A percentile compares a stretch with the other conserved stretches of the same genome.
Evolutionary conservation across 2,113 vertebrate species (phyloP).

Genomic region (Tiliqua scincoides): DNA sequence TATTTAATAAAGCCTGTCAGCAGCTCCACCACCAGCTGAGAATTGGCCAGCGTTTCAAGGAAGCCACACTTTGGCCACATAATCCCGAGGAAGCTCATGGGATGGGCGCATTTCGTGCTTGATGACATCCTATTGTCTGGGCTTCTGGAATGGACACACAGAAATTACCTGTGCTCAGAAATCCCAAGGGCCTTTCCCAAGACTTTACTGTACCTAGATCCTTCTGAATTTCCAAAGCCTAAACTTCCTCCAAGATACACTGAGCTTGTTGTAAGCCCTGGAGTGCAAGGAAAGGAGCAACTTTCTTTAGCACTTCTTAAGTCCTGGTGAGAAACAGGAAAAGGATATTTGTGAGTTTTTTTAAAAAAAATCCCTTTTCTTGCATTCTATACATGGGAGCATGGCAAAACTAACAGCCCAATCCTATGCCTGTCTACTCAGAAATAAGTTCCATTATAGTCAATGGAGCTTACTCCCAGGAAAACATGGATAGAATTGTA

Average conservation of each 20-base stretch:
- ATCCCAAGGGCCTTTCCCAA: neutral
- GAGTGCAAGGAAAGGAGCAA: neutral
- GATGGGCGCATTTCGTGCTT: neutral
- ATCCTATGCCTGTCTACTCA: no score
- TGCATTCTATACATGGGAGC: no score
- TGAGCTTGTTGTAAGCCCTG: neutral
- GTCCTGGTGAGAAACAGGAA: neutral
- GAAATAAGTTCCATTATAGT: no score
- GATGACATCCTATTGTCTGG: neutral
- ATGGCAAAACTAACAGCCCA: no score
- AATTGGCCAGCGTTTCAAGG: neutral
- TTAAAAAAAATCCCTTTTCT: neutral
- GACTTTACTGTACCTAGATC: neutral
- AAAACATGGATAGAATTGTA: no score
- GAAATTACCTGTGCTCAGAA: neutral
- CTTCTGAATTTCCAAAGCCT: rapidly evolving
- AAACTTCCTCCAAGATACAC: neutral
- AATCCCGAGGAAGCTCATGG: neutral
- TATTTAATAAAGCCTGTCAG: neutral
- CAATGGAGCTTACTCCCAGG: no score
- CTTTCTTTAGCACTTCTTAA: neutral
- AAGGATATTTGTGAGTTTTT: neutral
- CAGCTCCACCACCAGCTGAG: neutral
- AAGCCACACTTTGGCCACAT: no score
- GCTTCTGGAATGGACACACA: neutral